Conservation (phyloP, 2,797 vertebrate genomes). For the Enteromius treurensis region DNA sequence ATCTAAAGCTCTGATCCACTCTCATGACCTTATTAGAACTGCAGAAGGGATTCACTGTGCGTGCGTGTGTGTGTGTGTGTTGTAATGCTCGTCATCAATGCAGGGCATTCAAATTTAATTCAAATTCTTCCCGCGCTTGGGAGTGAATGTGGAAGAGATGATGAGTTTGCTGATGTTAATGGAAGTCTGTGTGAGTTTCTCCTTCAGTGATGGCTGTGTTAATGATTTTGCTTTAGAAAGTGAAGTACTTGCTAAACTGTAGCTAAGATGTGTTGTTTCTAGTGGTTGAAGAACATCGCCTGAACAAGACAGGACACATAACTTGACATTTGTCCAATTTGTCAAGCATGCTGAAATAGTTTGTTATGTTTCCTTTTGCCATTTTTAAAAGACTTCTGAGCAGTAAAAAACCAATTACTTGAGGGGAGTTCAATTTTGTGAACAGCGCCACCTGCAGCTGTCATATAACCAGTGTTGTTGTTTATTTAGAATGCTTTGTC, state of each 20-base stretch:
- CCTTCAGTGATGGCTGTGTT: background rate
- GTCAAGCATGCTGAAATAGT: background rate
- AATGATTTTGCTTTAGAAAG: background rate
- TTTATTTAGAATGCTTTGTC: background rate
- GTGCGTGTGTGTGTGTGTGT: background rate
- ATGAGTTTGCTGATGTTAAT: background rate
- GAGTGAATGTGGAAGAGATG: background rate
- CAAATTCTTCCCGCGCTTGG: background rate
- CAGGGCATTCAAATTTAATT: slow-evolving; percentile 15
- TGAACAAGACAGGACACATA: background rate
- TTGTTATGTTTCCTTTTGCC: background rate
- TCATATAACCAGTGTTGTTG: background rate
- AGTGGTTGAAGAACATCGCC: background rate
- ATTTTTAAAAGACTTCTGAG: background rate
- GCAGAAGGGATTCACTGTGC: background rate
- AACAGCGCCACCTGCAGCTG: background rate
- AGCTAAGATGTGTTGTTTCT: background rate
- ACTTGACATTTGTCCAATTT: background rate
- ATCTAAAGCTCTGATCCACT: slow-evolving; percentile 15
- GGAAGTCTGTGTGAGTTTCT: background rate
- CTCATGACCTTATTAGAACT: slow-evolving; percentile 25
- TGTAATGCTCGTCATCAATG: background rate
- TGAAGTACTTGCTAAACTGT: background rate
- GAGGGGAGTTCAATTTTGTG: background rate
- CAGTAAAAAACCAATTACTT: background rate